phyloP scores from a whole-genome alignment of 2,113 vertebrate species.

The Ctenomys sociabilis region DNA sequence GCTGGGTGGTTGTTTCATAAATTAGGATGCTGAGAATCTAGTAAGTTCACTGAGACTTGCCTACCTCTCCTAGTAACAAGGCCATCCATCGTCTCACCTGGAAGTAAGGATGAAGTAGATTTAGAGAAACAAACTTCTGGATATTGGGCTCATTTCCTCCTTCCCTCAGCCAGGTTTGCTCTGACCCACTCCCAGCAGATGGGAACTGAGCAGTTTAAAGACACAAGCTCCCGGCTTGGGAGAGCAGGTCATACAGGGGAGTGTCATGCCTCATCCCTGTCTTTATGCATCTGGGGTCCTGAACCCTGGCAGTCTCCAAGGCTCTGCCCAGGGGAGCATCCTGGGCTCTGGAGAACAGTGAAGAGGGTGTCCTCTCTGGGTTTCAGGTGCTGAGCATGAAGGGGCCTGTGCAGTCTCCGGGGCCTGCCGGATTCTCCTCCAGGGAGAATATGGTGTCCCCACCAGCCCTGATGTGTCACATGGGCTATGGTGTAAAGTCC shows the following conservation, averaged over 20 bases:
- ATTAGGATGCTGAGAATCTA: background rate
- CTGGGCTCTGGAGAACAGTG: background rate
- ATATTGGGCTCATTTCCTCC: rapidly evolving
- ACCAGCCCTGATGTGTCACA: background rate
- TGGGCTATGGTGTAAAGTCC: background rate
- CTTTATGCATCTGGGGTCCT: background rate
- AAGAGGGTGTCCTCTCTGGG: background rate
- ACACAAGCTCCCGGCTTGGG: background rate
- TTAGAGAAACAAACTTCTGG: background rate
- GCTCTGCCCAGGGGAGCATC: background rate
- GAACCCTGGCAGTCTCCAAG: background rate
- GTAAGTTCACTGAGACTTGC: background rate
- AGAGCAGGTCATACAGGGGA: background rate
- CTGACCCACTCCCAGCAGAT: background rate
- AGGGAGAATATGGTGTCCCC: background rate
- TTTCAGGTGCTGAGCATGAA: background rate
- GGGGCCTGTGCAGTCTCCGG: too few relatives aligned
- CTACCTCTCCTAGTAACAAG: background rate
- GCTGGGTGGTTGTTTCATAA: background rate
- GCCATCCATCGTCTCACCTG: background rate
- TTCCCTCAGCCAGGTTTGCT: too few relatives aligned
- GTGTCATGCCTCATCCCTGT: too few relatives aligned
- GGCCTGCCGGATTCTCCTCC: background rate
- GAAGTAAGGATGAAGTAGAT: background rate
- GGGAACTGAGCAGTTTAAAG: background rate